Evolutionary conservation across 2,797 vertebrate species (phyloP), one percentile per base, ranked within the genome.

Genomic region (Sphenopsis melanotis): DNA sequence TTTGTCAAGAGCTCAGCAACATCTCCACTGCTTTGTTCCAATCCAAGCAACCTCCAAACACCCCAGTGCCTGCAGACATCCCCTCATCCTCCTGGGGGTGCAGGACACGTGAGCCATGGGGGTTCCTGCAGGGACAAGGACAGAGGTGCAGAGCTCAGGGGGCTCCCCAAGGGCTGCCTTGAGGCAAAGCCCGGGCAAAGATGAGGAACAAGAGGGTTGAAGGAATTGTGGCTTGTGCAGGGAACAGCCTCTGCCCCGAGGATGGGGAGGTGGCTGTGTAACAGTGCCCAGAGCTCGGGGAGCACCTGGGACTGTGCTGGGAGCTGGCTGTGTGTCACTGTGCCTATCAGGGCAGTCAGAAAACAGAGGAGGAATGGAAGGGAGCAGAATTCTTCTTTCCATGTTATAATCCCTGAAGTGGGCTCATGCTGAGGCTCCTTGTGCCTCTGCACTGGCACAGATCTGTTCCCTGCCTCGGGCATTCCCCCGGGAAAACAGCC

Each of bases 121-220:
- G 7, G 11, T n/a, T 32, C 27, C 52, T 46, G 29, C 32, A 53
- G 57, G 42, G 49, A 65, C 75, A 57, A n/a, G n/a, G 57, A 59
- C 15, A 20, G 19, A n/a, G 55, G 2, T 71, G 72, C 32, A 52
- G 55, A 60, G 37, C 21, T 64, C 44, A 7, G 32, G 12, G 21
- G 5, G 9, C 13, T 75, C 18, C 46, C 21, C 29, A n/a, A 8
- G 42, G 37, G 12, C 70, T 77, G 39, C 63, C n/a, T 52, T 56
- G 47, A 42, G 64, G 34, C 32, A 68, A 57, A 91, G n/a, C 44
- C 23, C 0, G 0, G 19, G 8, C 6, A 32, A 24, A n/a, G n/a
- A 22, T 0, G 4, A 89, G 27, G 56, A 69, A 42, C 0, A 0
- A 46, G 34, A 21, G 0, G 2, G 6, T 8, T 17, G 29, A 42